Evolutionary conservation across 1,140 invertebrate genomes (phyloP).

Genomic region (Polypedilum pembai): DNA sequence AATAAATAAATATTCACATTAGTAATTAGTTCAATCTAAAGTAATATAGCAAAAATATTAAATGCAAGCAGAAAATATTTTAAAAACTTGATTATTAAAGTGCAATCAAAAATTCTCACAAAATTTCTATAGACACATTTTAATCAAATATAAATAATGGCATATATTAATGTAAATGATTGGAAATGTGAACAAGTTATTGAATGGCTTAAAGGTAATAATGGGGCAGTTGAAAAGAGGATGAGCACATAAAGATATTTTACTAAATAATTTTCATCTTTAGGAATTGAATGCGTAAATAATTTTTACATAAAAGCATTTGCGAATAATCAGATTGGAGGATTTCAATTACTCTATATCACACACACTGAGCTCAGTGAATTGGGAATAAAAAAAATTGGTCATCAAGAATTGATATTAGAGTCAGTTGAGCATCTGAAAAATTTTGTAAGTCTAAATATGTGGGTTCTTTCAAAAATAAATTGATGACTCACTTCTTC

Average conservation of each 20-base stretch:
- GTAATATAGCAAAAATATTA: too few species aligned
- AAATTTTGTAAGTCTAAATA: conserved; percentile 64
- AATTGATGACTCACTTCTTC: conserved; percentile 25
- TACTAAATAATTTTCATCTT: conserved; percentile 34
- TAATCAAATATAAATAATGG: conserved; percentile 47
- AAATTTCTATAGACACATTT: too few species aligned
- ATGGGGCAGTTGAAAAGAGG: not conserved
- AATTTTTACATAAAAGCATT: conserved; percentile 75
- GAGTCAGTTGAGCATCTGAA: conserved; percentile 82
- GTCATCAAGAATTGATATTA: conserved; percentile 86
- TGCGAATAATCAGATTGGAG: conserved; percentile 70
- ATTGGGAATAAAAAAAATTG: conserved; percentile 73
- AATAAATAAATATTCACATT: too few species aligned
- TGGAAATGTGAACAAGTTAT: conserved; percentile 90
- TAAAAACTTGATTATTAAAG: too few species aligned
- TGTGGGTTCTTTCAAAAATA: conserved; percentile 29
- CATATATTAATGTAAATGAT: conserved; percentile 81
- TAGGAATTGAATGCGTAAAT: conserved; percentile 75
- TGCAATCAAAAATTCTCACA: too few species aligned
- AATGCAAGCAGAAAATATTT: too few species aligned
- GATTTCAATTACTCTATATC: conserved; percentile 72
- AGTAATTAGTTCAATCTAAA: too few species aligned
- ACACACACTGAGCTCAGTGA: conserved; percentile 79
- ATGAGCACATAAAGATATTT: not conserved
- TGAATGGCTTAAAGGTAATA: conserved; percentile 81